phyloP scores from a whole-genome alignment of 2,113 vertebrate genomes.

The Corythaeola cristata region DNA sequence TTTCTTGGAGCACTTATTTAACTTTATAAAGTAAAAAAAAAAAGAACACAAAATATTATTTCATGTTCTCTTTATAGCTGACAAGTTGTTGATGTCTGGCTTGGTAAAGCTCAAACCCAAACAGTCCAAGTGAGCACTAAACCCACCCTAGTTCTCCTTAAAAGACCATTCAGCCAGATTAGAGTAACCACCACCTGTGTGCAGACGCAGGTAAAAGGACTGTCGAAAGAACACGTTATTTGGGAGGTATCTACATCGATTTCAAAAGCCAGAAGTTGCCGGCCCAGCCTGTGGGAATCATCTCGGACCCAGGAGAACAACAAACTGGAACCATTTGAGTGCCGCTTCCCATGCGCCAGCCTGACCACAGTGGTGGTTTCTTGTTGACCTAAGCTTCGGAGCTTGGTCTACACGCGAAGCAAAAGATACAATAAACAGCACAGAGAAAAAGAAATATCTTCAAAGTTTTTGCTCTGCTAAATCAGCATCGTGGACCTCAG shows the following conservation, averaged over 20 bases:
- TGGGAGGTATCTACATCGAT: background rate
- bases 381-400: conserved; percentile 35
- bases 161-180: background rate
- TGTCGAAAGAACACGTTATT: accelerated
- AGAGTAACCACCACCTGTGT: background rate
- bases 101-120: background rate
- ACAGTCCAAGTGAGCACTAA: accelerated
- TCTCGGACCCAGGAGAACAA: background rate
- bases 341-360: conserved; percentile 19
- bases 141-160: background rate
- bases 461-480: conserved; percentile 56
- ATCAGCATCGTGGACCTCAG: conserved; percentile 54
- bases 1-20: background rate
- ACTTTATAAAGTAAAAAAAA: background rate
- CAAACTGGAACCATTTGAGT: background rate
- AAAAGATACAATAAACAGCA: conserved; percentile 55
- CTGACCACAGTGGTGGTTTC: background rate
- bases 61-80: background rate
- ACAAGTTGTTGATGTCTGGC: background rate
- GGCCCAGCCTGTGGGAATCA: background rate
- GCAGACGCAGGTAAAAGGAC: background rate
- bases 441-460: conserved; percentile 45
- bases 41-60: background rate
- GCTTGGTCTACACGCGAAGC: background rate
- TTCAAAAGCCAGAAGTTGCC: background rate